Conservation (phyloP, 2,797 vertebrate species). For the Podarcis lilfordi region DNA sequence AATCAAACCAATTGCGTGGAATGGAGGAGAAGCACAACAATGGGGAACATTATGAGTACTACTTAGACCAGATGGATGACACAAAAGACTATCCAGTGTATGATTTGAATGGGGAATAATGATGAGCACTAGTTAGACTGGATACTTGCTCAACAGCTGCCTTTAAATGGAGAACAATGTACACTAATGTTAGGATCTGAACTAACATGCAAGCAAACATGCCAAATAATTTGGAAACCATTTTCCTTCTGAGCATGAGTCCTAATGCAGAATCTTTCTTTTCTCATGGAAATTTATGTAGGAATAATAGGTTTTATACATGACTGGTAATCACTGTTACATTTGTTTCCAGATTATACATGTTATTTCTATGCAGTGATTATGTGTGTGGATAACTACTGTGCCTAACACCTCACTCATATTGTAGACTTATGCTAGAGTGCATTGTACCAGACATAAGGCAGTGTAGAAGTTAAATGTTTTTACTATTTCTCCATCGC, state of each 20-base stretch:
- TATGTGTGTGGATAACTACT: neutral
- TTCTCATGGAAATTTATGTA: neutral
- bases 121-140: neutral
- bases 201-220: slow-evolving; percentile 12
- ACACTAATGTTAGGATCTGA: slow-evolving; percentile 10
- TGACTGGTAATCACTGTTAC: neutral
- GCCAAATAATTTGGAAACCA: neutral
- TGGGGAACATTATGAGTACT: neutral
- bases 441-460: neutral
- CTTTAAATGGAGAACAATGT: slow-evolving; percentile 10
- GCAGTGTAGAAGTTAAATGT: neutral
- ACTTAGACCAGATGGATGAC: slow-evolving; percentile 2
- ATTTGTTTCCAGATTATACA: neutral
- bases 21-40: neutral
- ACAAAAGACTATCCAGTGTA: neutral
- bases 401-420: neutral
- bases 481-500: neutral
- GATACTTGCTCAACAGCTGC: slow-evolving; percentile 15
- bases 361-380: neutral
- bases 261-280: neutral
- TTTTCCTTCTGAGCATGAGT: neutral
- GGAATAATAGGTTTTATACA: neutral
- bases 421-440: neutral
- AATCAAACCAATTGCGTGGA: slow-evolving; percentile 9
- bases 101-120: slow-evolving; percentile 17